phyloP scores from a whole-genome alignment of 1,140 invertebrate genomes.

The Aphelinus certus region DNA sequence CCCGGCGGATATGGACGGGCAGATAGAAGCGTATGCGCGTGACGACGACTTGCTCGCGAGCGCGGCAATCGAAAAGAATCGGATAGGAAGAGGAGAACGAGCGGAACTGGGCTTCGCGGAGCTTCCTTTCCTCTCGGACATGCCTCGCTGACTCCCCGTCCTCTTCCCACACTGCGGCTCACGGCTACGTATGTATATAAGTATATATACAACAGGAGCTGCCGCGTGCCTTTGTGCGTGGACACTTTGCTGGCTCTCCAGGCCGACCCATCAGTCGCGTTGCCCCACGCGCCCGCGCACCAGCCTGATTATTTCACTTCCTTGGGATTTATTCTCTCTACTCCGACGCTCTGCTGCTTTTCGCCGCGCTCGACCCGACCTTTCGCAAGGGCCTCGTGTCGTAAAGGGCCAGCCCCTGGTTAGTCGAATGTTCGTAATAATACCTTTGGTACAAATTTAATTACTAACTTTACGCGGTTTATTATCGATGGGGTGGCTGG shows the following conservation, averaged over 20 bases:
- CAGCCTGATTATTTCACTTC: slow-evolving; percentile 29
- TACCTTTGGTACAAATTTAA: no score
- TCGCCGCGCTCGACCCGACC: no score
- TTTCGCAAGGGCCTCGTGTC: no score
- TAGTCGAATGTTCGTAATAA: no score
- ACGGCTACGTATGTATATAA: slow-evolving; percentile 9
- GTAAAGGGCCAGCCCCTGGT: no score
- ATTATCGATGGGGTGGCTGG: no score
- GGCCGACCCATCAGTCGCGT: slow-evolving; percentile 7
- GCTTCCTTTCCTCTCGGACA: slow-evolving; percentile 63
- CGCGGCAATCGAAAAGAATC: slow-evolving; percentile 38
- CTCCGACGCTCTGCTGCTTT: no score
- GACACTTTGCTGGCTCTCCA: background rate
- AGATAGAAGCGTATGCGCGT: background rate
- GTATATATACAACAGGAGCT: no score
- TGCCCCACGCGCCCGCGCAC: slow-evolving; percentile 21
- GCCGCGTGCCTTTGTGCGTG: slow-evolving; percentile 36
- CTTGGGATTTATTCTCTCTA: no score
- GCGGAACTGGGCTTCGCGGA: slow-evolving; percentile 63
- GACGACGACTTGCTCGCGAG: no score
- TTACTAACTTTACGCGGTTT: no score
- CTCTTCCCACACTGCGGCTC: slow-evolving; percentile 55
- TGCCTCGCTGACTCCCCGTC: slow-evolving; percentile 56
- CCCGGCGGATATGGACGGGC: background rate
- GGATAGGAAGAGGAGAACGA: slow-evolving; percentile 59